Percentiles rank a stretch among this genome's conserved stretches.
Conservation (phyloP, 1,140 invertebrate genomes). For the Calycopis cecrops region DNA sequence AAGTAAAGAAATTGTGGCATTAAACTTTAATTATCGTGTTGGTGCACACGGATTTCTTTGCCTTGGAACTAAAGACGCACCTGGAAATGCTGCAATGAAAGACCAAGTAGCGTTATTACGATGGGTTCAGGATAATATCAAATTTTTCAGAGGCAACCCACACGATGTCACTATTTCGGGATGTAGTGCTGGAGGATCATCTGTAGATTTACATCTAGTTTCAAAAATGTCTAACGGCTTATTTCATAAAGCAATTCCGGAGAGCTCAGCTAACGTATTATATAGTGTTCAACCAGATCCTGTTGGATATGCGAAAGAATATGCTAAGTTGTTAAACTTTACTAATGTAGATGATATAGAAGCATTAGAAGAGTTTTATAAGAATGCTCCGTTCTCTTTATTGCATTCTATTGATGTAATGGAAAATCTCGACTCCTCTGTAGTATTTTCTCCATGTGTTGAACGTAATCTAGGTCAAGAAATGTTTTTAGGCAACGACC, state of each 20-base stretch:
- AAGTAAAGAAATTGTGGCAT: conserved; percentile 28
- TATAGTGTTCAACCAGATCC: conserved; percentile 34
- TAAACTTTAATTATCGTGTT: conserved; percentile 42
- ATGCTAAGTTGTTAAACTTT: conserved; percentile 29
- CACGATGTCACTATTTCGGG: conserved; percentile 39
- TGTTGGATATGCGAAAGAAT: conserved; percentile 25
- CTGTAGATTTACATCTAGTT: conserved; percentile 34
- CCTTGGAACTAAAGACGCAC: conserved; percentile 34
- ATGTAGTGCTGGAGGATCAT: conserved; percentile 34
- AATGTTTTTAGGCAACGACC: conserved; percentile 30
- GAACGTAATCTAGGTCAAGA: conserved; percentile 29
- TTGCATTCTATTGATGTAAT: conserved; percentile 16
- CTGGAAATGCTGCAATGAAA: conserved; percentile 46
- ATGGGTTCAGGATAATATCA: conserved; percentile 43
- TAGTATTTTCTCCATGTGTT: conserved; percentile 36
- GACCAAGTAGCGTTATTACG: conserved; percentile 37
- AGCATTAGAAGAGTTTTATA: conserved; percentile 36
- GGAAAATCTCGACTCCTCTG: conserved; percentile 17
- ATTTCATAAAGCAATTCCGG: conserved; percentile 36
- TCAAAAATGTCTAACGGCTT: conserved; percentile 33
- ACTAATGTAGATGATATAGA: conserved; percentile 30
- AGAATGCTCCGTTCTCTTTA: conserved; percentile 20
- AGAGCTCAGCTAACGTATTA: conserved; percentile 28
- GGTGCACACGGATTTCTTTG: conserved; percentile 40
- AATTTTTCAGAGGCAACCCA: conserved; percentile 40